Evolutionary conservation across 23 tunicate species (phyloP).

Genomic region (Ascidia mentula): DNA sequence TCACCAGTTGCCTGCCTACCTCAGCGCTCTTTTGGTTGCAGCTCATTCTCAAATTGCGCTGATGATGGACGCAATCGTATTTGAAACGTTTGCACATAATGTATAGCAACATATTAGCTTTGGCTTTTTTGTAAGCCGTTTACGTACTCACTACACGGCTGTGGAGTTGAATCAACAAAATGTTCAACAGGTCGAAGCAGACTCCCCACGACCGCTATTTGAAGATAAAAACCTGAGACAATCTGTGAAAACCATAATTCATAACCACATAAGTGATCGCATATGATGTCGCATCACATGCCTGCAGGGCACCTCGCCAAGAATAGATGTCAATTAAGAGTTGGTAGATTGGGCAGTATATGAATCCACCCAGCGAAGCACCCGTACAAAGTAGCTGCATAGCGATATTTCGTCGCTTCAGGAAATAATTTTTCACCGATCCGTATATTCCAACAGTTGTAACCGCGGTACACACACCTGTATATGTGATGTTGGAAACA

Average conservation of each 20-base stretch:
- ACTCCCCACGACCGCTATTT: background rate
- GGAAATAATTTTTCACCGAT: background rate
- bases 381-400: slow-evolving; percentile 16
- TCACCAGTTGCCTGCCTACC: too few relatives aligned
- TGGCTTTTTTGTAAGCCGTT: too few relatives aligned
- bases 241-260: background rate
- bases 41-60: too few relatives aligned
- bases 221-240: background rate
- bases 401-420: background rate
- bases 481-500: too few relatives aligned
- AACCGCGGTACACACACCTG: background rate
- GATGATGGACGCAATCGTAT: too few relatives aligned
- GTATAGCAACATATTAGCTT: too few relatives aligned
- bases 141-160: too few relatives aligned
- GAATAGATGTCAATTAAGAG: slow-evolving; percentile 11
- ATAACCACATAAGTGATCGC: background rate
- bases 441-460: slow-evolving; percentile 5
- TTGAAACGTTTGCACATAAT: too few relatives aligned
- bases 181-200: background rate
- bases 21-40: too few relatives aligned
- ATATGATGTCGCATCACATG: background rate
- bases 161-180: too few relatives aligned
- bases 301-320: slow-evolving; percentile 33
- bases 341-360: slow-evolving; percentile 16
- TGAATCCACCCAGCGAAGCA: slow-evolving; percentile 3